Percentiles rank a stretch among this genome's conserved stretches.
Evolutionary conservation across 2,113 vertebrate species (phyloP).

Genomic region (Cyanoramphus novaezelandiae): DNA sequence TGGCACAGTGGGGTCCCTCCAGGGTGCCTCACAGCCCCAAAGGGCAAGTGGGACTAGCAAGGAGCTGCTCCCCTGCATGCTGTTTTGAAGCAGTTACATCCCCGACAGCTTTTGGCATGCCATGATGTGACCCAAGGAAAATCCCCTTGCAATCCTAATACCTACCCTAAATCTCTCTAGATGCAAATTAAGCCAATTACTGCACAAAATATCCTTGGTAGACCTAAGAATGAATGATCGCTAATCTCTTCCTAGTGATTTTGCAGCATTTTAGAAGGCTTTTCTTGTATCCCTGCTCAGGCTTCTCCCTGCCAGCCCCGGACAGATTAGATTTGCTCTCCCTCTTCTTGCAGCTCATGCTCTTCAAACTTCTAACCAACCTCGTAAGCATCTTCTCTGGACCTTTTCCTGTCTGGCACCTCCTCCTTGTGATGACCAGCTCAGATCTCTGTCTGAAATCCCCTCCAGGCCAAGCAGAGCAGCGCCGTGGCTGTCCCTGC

Average conservation of each 20-base stretch:
- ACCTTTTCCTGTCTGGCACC: background rate
- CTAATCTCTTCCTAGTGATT: background rate
- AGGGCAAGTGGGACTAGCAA: background rate
- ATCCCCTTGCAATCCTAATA: background rate
- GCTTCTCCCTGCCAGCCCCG: background rate
- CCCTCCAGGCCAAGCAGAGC: background rate
- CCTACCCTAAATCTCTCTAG: background rate
- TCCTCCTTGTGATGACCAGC: background rate
- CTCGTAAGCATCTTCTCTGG: background rate
- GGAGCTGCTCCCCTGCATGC: background rate
- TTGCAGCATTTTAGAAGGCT: background rate
- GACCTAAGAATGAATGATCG: background rate
- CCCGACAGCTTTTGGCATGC: background rate
- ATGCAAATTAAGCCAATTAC: background rate
- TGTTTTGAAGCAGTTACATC: background rate
- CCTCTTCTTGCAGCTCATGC: background rate
- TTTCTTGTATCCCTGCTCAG: background rate
- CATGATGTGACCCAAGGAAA: background rate
- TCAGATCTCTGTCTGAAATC: background rate
- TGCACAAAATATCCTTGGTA: background rate
- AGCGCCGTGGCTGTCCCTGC: background rate
- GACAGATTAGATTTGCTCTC: background rate
- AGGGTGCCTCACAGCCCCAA: background rate
- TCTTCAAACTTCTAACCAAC: background rate
- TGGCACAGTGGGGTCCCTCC: background rate